Percentiles rank a stretch among this genome's conserved stretches.
These are phyloP conservation scores for Pachyramphus minor DNA, from an alignment of 2,113 vertebrate species.

Conservation along the genomic window DNA sequence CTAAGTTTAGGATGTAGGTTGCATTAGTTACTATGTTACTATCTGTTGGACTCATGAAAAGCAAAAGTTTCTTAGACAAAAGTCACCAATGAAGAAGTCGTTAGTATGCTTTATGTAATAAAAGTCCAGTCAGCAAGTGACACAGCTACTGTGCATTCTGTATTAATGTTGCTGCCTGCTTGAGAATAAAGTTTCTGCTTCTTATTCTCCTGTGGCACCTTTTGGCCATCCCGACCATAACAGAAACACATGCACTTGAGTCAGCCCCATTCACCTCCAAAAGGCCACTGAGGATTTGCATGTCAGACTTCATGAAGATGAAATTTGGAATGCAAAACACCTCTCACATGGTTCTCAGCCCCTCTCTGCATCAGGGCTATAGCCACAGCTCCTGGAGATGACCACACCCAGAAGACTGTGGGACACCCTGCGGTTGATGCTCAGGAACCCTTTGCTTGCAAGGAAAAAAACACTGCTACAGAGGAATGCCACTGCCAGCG, in stretches of 20 bases:
- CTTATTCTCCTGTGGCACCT: too few relatives aligned
- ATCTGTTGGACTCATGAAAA: too few relatives aligned
- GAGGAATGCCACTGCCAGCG: neutral
- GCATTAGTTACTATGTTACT: too few relatives aligned
- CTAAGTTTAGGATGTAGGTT: too few relatives aligned
- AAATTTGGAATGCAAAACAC: neutral
- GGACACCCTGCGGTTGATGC: neutral
- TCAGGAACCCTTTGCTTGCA: neutral
- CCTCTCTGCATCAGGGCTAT: accelerated
- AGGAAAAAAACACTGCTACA: neutral
- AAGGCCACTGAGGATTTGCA: neutral
- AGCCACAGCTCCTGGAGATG: neutral
- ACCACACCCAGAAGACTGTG: neutral
- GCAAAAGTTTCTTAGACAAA: too few relatives aligned
- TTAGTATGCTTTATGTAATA: too few relatives aligned
- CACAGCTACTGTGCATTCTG: too few relatives aligned
- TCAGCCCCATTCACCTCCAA: neutral
- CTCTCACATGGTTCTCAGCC: neutral
- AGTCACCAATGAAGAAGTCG: too few relatives aligned
- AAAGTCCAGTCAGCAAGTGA: too few relatives aligned
- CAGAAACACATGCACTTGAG: neutral
- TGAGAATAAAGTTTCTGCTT: too few relatives aligned
- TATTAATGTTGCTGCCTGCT: too few relatives aligned
- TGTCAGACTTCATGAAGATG: neutral
- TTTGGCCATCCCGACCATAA: too few relatives aligned